phyloP scores from a whole-genome alignment of 2,113 vertebrate genomes.

The Neotragus moschatus region DNA sequence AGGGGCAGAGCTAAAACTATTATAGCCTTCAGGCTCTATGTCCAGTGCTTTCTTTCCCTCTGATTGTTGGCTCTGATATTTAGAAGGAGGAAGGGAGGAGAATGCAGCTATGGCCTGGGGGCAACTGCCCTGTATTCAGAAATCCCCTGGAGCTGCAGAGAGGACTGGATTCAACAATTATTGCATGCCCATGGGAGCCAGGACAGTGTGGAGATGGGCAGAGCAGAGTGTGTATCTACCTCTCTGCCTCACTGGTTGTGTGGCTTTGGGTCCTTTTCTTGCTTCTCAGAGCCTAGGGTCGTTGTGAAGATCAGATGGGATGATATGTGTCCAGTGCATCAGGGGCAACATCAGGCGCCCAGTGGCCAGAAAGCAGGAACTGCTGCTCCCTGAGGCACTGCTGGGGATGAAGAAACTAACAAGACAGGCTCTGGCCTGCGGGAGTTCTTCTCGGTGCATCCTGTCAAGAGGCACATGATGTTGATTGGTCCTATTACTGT shows the following conservation, averaged over 20 bases:
- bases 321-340: neutral
- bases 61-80: neutral
- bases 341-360: neutral
- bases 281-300: neutral
- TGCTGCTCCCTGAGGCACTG: accelerated
- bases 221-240: neutral
- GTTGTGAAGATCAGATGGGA: neutral
- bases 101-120: neutral
- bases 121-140: neutral
- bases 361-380: neutral
- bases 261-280: neutral
- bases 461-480: neutral
- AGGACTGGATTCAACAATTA: neutral
- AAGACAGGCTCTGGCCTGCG: neutral
- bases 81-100: neutral
- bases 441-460: neutral
- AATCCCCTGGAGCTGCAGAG: neutral
- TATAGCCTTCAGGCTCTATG: neutral
- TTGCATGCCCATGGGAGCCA: neutral
- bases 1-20: neutral
- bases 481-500: neutral
- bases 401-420: neutral
- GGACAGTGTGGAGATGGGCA: neutral
- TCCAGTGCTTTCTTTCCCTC: neutral
- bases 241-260: neutral